phyloP scores from a whole-genome alignment of 2,888 invertebrate genomes.

The Unio delphinus region DNA sequence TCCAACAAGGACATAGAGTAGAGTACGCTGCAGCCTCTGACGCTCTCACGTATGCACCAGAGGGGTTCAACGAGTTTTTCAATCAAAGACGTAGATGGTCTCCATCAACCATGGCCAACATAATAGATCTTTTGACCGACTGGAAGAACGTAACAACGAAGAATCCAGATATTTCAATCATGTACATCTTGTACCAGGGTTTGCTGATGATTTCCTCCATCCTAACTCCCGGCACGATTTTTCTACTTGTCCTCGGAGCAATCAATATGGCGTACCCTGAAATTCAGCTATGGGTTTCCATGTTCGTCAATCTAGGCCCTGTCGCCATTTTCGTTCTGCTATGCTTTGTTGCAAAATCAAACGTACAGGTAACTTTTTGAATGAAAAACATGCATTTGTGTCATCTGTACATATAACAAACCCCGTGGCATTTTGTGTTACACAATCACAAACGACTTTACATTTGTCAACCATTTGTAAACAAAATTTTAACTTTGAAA shows the following conservation, averaged over 20 bases:
- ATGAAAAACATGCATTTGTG: too few relatives aligned
- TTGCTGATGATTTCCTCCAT: constrained; percentile 82
- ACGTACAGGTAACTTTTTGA: constrained; percentile 78
- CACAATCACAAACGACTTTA: too few relatives aligned
- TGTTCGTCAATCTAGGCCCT: constrained; percentile 74
- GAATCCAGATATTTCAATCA: constrained; percentile 92
- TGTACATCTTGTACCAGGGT: constrained; percentile 63
- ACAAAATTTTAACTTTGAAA: too few relatives aligned
- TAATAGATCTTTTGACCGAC: constrained; percentile 85
- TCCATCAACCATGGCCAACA: constrained; percentile 98
- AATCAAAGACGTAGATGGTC: constrained; percentile 99
- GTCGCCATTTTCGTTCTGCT: constrained; percentile 57
- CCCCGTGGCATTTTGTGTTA: too few relatives aligned
- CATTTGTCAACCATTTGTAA: too few relatives aligned
- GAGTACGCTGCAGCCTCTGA: constrained; percentile 99
- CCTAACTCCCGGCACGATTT: constrained; percentile 86
- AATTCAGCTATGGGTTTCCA: constrained; percentile 50
- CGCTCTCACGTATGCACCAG: constrained; percentile 97
- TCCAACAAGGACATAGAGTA: constrained; percentile 97
- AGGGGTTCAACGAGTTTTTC: constrained; percentile 81
- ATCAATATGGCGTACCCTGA: constrained; percentile 73
- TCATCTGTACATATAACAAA: too few relatives aligned
- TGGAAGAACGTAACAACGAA: constrained; percentile 80
- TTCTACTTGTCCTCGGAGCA: constrained; percentile 80
- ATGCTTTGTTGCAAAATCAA: constrained; percentile 53